These are phyloP conservation scores for Metridium senile DNA, from an alignment of 92 coral and sea anemone species.

Conservation along the genomic window DNA sequence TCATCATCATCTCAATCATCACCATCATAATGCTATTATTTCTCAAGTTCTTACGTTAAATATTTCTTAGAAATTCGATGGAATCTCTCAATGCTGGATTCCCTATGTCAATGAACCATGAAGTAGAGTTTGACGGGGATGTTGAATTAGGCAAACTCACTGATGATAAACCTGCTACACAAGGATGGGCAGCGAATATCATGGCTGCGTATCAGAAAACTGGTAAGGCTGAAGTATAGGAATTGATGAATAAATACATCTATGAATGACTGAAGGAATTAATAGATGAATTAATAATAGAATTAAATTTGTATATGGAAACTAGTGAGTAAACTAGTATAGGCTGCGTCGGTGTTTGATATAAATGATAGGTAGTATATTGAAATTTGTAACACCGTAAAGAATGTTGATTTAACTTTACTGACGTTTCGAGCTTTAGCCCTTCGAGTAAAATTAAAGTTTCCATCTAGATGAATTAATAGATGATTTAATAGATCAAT, in stretches of 20 bases:
- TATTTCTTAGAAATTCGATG: conserved; percentile 1
- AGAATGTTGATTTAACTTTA: no score
- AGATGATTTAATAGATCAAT: no score
- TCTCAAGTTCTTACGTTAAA: not conserved
- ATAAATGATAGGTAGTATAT: no score
- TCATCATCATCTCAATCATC: no score
- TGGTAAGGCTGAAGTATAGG: conserved; percentile 39
- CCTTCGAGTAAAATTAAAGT: no score
- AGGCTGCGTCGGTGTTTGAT: no score
- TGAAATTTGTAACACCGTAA: no score
- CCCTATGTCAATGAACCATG: conserved; percentile 63
- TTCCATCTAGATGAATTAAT: no score
- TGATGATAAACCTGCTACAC: conserved; percentile 67
- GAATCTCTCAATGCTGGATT: conserved; percentile 5
- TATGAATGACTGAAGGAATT: not conserved
- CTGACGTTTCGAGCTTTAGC: no score
- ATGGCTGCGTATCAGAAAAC: conserved; percentile 61
- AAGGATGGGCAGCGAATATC: conserved; percentile 78
- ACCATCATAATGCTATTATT: not conserved
- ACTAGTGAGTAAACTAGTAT: no score
- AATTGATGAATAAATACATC: not conserved
- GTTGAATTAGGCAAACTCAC: conserved; percentile 68
- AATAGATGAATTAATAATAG: no score
- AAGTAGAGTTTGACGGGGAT: conserved; percentile 97
- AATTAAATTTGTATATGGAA: no score